Conservation (phyloP, 2,888 invertebrate genomes). For the Nymphalis urticae region DNA sequence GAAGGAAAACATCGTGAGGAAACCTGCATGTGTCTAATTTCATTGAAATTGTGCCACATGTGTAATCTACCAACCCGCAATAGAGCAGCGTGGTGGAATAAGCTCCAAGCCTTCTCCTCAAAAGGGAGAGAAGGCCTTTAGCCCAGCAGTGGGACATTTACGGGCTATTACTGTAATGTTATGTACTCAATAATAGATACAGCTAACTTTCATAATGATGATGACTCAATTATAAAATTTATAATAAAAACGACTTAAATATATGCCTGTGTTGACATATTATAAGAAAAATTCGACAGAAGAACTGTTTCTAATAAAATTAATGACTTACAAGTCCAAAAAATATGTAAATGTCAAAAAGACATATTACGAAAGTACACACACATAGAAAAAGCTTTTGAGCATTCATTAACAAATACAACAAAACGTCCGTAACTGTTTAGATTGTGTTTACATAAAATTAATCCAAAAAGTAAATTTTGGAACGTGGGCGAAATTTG, state of each 20-base stretch:
- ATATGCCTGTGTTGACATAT: not conserved
- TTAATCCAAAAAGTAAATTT: slow-evolving; percentile 35
- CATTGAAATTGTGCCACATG: no score
- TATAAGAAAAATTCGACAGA: not conserved
- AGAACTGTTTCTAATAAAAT: slow-evolving; percentile 40
- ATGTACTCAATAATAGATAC: not conserved
- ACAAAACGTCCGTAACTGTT: slow-evolving; percentile 11
- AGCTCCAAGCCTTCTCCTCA: no score
- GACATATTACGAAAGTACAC: slow-evolving; percentile 45
- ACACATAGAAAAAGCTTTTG: slow-evolving; percentile 24
- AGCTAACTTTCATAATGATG: not conserved
- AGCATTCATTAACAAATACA: slow-evolving; percentile 15
- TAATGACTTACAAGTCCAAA: slow-evolving; percentile 56
- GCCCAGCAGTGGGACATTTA: no score
- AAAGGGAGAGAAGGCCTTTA: no score
- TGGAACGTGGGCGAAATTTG: slow-evolving; percentile 56
- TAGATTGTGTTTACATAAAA: slow-evolving; percentile 11
- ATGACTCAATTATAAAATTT: not conserved
- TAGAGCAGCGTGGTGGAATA: no score
- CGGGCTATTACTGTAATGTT: no score
- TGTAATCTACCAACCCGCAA: no score
- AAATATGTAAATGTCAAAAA: slow-evolving; percentile 49
- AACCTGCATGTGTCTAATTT: no score
- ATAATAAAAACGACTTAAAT: not conserved
- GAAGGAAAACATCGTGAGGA: no score